These are phyloP conservation scores for Calosoma granatense DNA, from an alignment of 1,140 invertebrate species.

Conservation along the genomic window DNA sequence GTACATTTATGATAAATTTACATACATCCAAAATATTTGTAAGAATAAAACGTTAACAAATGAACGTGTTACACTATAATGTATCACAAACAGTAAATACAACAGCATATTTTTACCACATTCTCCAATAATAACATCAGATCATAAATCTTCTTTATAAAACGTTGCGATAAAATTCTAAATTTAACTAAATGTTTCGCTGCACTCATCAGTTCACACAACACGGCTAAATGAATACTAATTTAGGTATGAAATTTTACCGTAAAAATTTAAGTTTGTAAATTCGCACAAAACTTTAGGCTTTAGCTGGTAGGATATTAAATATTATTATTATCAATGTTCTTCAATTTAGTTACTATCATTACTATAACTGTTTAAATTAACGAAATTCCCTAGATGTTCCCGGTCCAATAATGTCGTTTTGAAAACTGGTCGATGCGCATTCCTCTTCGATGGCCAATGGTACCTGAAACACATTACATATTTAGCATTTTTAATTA, in stretches of 20 bases:
- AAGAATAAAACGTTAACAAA: conserved; percentile 5
- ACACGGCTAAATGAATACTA: neutral
- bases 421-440: conserved; percentile 28
- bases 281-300: conserved; percentile 5
- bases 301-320: neutral
- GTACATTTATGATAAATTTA: neutral
- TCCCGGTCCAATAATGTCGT: conserved; percentile 20
- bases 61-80: neutral
- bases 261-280: neutral
- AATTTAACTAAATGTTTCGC: too few relatives aligned
- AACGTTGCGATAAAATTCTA: neutral
- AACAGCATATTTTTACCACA: neutral
- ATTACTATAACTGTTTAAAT: neutral
- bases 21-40: neutral
- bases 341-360: neutral
- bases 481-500: too few relatives aligned
- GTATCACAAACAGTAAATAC: neutral
- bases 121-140: too few relatives aligned
- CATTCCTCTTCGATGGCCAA: conserved; percentile 32
- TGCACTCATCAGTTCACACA: neutral
- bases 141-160: neutral
- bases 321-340: neutral
- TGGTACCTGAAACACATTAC: conserved; percentile 23
- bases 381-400: neutral
- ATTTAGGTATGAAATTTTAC: neutral